Conservation (phyloP, 2,888 invertebrate species). For the Heteropelma amictum region DNA sequence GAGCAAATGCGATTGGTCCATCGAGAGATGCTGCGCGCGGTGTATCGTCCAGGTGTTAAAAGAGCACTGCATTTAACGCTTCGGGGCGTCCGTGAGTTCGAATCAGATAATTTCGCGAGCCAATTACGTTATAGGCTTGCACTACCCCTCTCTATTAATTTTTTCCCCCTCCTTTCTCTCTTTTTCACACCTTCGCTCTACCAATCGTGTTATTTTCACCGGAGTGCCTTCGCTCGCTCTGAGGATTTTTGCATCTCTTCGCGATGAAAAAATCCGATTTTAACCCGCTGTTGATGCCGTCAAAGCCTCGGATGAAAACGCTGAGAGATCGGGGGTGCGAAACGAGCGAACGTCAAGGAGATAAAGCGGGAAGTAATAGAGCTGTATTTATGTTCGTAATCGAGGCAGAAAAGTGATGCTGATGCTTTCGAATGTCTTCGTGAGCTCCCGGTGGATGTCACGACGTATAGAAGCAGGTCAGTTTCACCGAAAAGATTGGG, state of each 20-base stretch:
- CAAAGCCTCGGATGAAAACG: slow-evolving; percentile 29
- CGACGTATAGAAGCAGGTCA: slow-evolving; percentile 40
- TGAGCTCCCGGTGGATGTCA: slow-evolving; percentile 2
- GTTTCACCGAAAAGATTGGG: slow-evolving; percentile 21
- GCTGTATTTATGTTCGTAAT: slow-evolving; percentile 58
- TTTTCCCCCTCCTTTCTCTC: background rate
- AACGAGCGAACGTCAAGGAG: slow-evolving; percentile 52
- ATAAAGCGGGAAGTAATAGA: slow-evolving; percentile 67
- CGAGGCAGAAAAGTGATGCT: slow-evolving; percentile 17
- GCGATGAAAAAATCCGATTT: background rate
- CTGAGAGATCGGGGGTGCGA: slow-evolving; percentile 21
- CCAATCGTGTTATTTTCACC: background rate
- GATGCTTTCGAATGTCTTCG: too few relatives aligned
- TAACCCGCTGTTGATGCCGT: slow-evolving; percentile 13
- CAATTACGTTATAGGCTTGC: slow-evolving; percentile 66
- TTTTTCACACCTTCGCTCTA: background rate
- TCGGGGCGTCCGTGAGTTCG: slow-evolving; percentile 53
- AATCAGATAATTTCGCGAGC: slow-evolving; percentile 69
- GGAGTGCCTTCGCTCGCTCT: too few relatives aligned
- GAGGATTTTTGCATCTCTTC: background rate
- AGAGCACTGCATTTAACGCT: slow-evolving; percentile 26
- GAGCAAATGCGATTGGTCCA: slow-evolving; percentile 23
- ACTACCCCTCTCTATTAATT: slow-evolving; percentile 9
- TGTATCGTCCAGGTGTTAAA: slow-evolving; percentile 26
- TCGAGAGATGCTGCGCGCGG: slow-evolving; percentile 12